Percentiles rank a stretch among this genome's conserved stretches.
Evolutionary conservation across 2,888 invertebrate genomes (phyloP).

Genomic region (Drosophila flavopinicola): DNA sequence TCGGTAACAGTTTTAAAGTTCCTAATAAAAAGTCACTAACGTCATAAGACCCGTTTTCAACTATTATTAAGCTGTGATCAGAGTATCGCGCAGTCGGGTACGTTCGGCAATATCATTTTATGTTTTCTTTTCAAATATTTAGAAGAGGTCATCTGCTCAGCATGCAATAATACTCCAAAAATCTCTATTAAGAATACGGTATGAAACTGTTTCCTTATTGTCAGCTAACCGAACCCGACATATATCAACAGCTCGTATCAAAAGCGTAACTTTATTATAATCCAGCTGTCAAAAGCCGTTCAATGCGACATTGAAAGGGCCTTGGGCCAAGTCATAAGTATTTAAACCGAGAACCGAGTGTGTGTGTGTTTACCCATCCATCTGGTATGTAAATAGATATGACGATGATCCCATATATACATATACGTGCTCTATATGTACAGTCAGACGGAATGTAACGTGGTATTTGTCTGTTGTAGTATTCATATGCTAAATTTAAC

Average conservation of each 20-base stretch:
- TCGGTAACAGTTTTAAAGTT: not conserved
- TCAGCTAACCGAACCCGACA: not conserved
- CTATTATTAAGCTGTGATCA: not conserved
- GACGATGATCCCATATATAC: constrained; percentile 11
- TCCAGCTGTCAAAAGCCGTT: constrained; percentile 17
- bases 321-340: constrained; percentile 26
- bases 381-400: constrained; percentile 34
- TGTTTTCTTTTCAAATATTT: not conserved
- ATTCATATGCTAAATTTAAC: constrained; percentile 61
- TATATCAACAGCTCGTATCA: constrained; percentile 5
- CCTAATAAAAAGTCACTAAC: not conserved
- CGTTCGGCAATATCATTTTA: not conserved
- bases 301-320: constrained; percentile 12
- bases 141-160: not conserved
- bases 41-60: not conserved
- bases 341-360: constrained; percentile 7
- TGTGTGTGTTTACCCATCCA: constrained; percentile 20
- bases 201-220: constrained; percentile 19
- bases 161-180: constrained; percentile 1
- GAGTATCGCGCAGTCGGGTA: not conserved
- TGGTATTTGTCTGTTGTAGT: constrained; percentile 31
- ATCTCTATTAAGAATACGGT: not conserved
- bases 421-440: constrained; percentile 12
- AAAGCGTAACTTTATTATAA: constrained; percentile 11
- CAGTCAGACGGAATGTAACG: constrained; percentile 25